Base-by-base conservation (phyloP, 2,113 vertebrate species). In the Rhizomys pruinosus region DNA sequence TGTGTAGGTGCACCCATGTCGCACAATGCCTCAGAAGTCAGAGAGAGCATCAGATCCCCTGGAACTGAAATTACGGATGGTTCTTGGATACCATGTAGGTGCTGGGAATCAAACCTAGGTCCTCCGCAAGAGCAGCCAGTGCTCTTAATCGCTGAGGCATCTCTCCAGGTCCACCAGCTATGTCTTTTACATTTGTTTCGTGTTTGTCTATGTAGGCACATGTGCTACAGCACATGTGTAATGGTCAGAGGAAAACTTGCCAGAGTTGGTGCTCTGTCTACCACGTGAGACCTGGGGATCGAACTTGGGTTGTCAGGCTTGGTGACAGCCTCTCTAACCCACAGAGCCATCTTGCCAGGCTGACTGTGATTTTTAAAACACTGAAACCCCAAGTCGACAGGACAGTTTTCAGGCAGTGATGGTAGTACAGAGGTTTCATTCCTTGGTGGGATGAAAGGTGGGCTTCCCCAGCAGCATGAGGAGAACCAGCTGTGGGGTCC, bases 401-500 rank as follows among this genome's bases (percentile, higher is more conserved):
- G 95, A 84, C 88, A 91, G 86, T 94, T 95, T 29, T 10, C 8
- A 66, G 2, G 3, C 7, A 92, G 84, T 94, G 86, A 96, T 84
- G 96, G 85, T 89, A 84, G 96, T 96, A 90, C 82, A 80, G 89
- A 94, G 25, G 37, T 94, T 96, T 95, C 78, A 94, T 97, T 96
- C 96, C 74, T 95, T 93, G 92, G n/a, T 13, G 23, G 29, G 6
- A 0, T 44, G 10, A 84, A 74, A 82, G 63, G 72, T 90, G 81
- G 95, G 78, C 73, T 76, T 90, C 97, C 95, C 74, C n/a, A 44
- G 84, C 69, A 95, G 89, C 76, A 86, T 81, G 87, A 90, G 78
- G 91, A 96, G 84, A 97, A 92, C 63, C 63, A 69, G 76, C 80
- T 52, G 86, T 12, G 32, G 86, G 96, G 84, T 94, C 95, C 82